phyloP scores from a whole-genome alignment of 1,140 invertebrate genomes.

The Procambarus clarkii region DNA sequence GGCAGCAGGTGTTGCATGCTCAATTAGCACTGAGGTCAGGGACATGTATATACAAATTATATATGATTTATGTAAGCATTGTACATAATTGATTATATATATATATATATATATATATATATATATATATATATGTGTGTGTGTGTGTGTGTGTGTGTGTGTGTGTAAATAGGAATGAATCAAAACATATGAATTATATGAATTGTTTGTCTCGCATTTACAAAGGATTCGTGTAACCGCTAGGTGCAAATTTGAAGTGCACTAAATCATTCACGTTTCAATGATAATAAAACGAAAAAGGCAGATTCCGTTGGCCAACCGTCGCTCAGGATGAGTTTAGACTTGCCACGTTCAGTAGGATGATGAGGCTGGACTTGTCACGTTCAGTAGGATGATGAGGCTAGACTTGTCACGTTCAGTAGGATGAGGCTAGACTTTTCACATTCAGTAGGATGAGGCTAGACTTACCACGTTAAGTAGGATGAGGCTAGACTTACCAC shows the following conservation, averaged over 20 bases:
- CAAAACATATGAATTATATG: neutral
- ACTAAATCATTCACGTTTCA: neutral
- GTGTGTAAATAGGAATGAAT: neutral
- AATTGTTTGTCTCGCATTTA: neutral
- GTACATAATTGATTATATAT: neutral
- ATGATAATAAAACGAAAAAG: no score
- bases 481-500: no score
- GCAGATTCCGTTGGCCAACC: neutral
- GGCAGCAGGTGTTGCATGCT: no score
- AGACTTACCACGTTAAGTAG: no score
- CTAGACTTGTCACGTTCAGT: no score
- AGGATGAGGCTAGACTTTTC: no score
- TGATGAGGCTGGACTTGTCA: no score
- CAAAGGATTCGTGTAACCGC: conserved; percentile 8
- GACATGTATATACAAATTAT: neutral
- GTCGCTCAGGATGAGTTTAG: neutral
- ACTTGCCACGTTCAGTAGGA: no score
- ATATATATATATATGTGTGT: neutral
- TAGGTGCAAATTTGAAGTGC: neutral
- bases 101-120: no score
- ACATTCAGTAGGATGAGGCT: no score
- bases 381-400: no score
- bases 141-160: neutral
- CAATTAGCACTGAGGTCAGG: neutral
- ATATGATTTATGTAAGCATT: neutral